Evolutionary conservation across 2,113 vertebrate genomes (phyloP).

Genomic region (Heterotilapia buettikoferi): DNA sequence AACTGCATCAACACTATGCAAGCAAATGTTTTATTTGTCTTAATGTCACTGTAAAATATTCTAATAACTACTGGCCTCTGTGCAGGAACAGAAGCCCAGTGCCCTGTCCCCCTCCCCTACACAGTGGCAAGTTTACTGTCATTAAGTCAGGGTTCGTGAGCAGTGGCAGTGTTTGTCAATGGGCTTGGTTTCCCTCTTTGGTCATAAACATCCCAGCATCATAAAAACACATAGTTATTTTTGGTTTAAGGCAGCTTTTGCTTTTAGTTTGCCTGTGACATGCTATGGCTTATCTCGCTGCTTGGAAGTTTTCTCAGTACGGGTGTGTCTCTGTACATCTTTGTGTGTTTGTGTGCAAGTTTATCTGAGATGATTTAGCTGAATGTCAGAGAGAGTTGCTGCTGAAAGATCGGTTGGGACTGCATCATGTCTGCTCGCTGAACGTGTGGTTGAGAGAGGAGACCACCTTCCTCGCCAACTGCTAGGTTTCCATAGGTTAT

Average conservation of each 20-base stretch:
- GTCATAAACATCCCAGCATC: slow-evolving; percentile 50
- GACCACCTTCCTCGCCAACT: not conserved
- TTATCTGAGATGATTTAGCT: slow-evolving; percentile 20
- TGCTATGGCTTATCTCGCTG: slow-evolving; percentile 27
- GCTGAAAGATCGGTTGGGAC: not conserved
- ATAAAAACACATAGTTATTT: slow-evolving; percentile 50
- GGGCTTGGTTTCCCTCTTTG: slow-evolving; percentile 62
- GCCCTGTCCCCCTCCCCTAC: not conserved
- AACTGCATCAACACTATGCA: not conserved
- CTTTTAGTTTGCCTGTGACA: slow-evolving; percentile 23
- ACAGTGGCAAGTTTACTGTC: not conserved
- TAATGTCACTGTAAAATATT: not conserved
- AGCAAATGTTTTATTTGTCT: not conserved
- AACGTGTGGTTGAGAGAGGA: not conserved
- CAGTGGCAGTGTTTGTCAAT: slow-evolving; percentile 39
- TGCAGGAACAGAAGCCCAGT: not conserved
- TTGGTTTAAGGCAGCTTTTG: not conserved
- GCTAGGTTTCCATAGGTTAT: not conserved
- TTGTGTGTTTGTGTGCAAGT: not conserved
- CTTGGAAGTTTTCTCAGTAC: not conserved
- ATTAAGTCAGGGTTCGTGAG: slow-evolving; percentile 42
- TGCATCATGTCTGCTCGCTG: not conserved
- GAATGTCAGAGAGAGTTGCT: not conserved
- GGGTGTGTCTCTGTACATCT: slow-evolving; percentile 17
- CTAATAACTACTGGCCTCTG: not conserved